Evolutionary conservation across 37 sponge, comb jelly and placozoan genomes (phyloP).

Genomic region (Lycopodina hypogea): DNA sequence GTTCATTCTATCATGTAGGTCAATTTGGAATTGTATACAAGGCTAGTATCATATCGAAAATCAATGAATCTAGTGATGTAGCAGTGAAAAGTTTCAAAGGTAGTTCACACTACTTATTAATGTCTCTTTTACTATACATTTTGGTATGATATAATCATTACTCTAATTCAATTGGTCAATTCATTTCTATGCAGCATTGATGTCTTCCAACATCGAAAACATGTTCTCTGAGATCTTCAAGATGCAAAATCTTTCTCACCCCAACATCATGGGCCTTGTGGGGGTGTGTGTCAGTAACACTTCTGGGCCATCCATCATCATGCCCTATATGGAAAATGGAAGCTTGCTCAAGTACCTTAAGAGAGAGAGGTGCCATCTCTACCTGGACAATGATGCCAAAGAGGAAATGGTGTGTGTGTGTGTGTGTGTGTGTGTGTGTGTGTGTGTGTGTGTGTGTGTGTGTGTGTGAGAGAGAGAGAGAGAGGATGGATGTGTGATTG

Average conservation of each 20-base stretch:
- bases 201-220: slow-evolving; percentile 9
- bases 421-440: too few relatives aligned
- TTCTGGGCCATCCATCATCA: slow-evolving; percentile 10
- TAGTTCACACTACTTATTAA: neutral
- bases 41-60: slow-evolving; percentile 9
- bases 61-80: slow-evolving; percentile 5
- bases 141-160: too few relatives aligned
- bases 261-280: slow-evolving; percentile 39
- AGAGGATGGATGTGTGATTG: neutral
- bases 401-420: neutral
- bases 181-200: neutral
- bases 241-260: slow-evolving; percentile 43
- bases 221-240: slow-evolving; percentile 29
- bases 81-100: slow-evolving; percentile 61
- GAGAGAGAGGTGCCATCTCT: slow-evolving; percentile 17
- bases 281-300: slow-evolving; percentile 35
- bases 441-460: too few relatives aligned
- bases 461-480: too few relatives aligned
- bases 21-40: slow-evolving; percentile 61
- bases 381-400: slow-evolving; percentile 18
- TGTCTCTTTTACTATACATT: too few relatives aligned
- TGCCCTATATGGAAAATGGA: slow-evolving; percentile 55
- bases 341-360: slow-evolving; percentile 38
- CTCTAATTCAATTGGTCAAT: too few relatives aligned
- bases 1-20: slow-evolving; percentile 32